These are phyloP conservation scores for Chalcis sispes DNA, from an alignment of 2,888 invertebrate genomes.

Conservation along the genomic window DNA sequence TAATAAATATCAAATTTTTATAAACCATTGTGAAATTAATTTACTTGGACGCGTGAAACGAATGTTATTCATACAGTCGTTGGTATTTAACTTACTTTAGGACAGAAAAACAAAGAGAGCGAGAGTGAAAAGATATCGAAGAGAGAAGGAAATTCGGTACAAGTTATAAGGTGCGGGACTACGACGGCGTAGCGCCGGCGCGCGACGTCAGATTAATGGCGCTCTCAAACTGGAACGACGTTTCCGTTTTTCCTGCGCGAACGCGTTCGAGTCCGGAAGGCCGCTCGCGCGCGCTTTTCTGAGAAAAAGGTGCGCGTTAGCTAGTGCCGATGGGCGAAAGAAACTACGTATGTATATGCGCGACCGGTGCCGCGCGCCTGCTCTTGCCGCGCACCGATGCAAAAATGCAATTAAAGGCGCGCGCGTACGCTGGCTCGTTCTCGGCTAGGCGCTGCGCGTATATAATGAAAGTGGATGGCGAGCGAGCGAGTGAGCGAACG, in stretches of 20 bases:
- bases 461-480: slow-evolving; percentile 72
- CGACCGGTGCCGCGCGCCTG: not conserved
- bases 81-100: no score
- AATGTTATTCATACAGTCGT: no score
- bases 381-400: slow-evolving; percentile 61
- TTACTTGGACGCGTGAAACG: no score
- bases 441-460: slow-evolving; percentile 54
- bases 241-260: slow-evolving; percentile 62
- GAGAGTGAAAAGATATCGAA: no score
- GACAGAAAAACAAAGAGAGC: not conserved
- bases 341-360: not conserved
- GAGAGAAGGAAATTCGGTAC: not conserved
- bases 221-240: slow-evolving; percentile 62
- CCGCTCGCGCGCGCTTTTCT: slow-evolving; percentile 23
- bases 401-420: slow-evolving; percentile 73
- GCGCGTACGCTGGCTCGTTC: slow-evolving; percentile 34
- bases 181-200: not conserved
- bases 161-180: not conserved
- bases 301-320: slow-evolving; percentile 28
- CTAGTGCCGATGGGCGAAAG: slow-evolving; percentile 1
- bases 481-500: slow-evolving; percentile 59
- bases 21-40: no score
- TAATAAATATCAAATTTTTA: no score
- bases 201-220: slow-evolving; percentile 40
- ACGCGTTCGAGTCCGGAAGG: slow-evolving; percentile 51